Evolutionary conservation across 2,113 vertebrate genomes (phyloP).

Genomic region (Heptranchias perlo): DNA sequence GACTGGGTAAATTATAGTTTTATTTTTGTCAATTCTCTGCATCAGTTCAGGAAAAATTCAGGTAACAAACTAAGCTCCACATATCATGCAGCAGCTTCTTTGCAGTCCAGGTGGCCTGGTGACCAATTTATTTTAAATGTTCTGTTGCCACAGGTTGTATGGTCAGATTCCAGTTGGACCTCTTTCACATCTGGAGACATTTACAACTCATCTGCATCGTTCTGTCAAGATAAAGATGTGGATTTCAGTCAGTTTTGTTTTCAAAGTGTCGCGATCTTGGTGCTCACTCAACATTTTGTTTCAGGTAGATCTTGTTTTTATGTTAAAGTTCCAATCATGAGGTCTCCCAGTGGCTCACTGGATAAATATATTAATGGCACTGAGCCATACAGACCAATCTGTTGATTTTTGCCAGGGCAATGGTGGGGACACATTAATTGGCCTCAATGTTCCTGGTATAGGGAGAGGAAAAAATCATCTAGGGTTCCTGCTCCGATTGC

Average conservation of each 20-base stretch:
- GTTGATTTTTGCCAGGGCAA: not conserved
- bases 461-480: not conserved
- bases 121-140: not conserved
- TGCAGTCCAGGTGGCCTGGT: not conserved
- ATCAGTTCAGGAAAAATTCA: not conserved
- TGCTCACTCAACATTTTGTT: not conserved
- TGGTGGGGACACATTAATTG: not conserved
- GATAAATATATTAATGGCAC: not conserved
- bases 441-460: not conserved
- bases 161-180: not conserved
- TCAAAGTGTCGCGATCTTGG: not conserved
- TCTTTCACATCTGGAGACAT: not conserved
- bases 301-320: not conserved
- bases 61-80: not conserved
- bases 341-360: not conserved
- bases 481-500: not conserved
- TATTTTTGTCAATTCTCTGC: not conserved
- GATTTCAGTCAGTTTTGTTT: not conserved
- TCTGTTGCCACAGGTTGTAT: not conserved
- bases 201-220: not conserved
- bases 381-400: not conserved
- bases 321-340: not conserved
- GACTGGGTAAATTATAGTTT: not conserved
- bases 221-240: not conserved
- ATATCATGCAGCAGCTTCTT: not conserved